Evolutionary conservation across 2,113 vertebrate genomes (phyloP), one percentile per base, ranked within the genome.

Genomic region (Silurus asotus): DNA sequence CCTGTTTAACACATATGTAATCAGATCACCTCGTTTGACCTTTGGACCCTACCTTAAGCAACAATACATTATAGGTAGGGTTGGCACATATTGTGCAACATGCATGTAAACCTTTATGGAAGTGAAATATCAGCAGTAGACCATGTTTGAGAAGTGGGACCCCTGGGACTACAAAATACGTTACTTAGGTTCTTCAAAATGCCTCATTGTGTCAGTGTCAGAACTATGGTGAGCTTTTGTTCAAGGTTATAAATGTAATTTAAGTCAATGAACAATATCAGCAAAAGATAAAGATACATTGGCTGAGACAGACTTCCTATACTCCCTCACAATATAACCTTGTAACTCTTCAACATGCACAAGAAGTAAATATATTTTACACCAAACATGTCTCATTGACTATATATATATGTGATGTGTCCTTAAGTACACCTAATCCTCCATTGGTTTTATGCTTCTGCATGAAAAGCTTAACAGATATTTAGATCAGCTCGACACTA

Each of bases 1-100:
- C 92, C 23, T 56, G n/a, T 78, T 91, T 89, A 88, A 90, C 90
- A 90, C 91, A 91, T 51, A 72, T 67, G 81, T 59, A 77, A 55
- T 76, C 53, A 45, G 59, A 86, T 59, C 67, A 51, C 51, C 20
- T 37, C 48, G 8, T 62, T n/a, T 25, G 11, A 28, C 56, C 56
- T 25, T 19, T 80, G 53, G 5, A 56, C 77, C 28, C 45, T 2
- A 20, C 37, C 6, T 37, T 15, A 69, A 69, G 25, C 13, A 17
- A 37, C 20, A 25, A 13, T 65, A 65, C 25, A 61, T 19, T 3
- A 15, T 65, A 28, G 4, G 1, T 1, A 69, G 28, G 15, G 17
- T 45, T 70, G 67, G 19, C 45, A 7, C 67, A 70, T 45, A 14
- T 70, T 19, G 28, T 37, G 37, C 37, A 37, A 70, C 37, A 6